Percentiles rank a stretch among this genome's conserved stretches.
Conservation (phyloP, 2,888 invertebrate genomes). For the Megamerina dolium region DNA sequence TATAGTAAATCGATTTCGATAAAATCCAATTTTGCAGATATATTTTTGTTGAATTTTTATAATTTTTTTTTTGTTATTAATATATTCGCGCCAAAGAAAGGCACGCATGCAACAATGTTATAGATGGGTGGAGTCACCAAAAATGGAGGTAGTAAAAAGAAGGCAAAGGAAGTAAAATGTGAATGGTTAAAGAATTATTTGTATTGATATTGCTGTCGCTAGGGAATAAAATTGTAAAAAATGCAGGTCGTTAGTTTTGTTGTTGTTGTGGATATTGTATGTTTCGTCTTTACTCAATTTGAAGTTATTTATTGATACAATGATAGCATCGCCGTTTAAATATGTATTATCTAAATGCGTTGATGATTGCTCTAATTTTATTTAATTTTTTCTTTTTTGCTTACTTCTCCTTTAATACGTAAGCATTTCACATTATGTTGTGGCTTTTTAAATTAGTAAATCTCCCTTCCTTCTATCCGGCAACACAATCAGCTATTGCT, state of each 20-base stretch:
- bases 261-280: background rate
- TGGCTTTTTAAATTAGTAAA: too few species aligned
- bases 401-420: background rate
- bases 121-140: background rate
- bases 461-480: too few species aligned
- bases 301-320: too few species aligned
- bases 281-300: background rate
- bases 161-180: background rate
- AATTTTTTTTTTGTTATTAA: background rate
- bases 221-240: conserved; percentile 17
- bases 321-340: too few species aligned
- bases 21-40: conserved; percentile 10
- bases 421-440: too few species aligned
- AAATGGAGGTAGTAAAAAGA: background rate
- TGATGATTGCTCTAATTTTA: conserved; percentile 18
- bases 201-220: too few species aligned
- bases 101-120: conserved; percentile 7
- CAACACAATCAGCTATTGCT: background rate
- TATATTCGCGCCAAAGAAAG: conserved; percentile 3
- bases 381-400: background rate
- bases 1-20: conserved; percentile 16
- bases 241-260: conserved; percentile 36
- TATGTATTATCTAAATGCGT: conserved; percentile 16
- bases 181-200: conserved; percentile 12
- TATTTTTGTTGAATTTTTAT: background rate